Percentiles rank a stretch among this genome's conserved stretches.
These are phyloP conservation scores for Drosophila parabipectinata DNA, from an alignment of 1,140 invertebrate genomes.

Conservation along the genomic window DNA sequence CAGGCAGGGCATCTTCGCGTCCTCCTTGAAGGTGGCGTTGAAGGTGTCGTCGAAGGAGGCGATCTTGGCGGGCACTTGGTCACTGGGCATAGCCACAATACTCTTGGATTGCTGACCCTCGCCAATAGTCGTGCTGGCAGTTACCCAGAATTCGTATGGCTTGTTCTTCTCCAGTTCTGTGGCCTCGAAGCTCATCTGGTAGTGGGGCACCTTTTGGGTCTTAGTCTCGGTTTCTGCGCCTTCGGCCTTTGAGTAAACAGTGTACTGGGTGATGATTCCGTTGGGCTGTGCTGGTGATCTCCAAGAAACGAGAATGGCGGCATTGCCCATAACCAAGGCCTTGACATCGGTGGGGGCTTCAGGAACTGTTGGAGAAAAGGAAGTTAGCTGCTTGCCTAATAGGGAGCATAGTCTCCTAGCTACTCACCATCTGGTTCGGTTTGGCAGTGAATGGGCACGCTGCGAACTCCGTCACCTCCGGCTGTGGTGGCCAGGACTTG, in stretches of 20 bases:
- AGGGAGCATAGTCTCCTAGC: not conserved
- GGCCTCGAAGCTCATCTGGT: conserved; percentile 92
- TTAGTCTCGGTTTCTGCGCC: conserved; percentile 88
- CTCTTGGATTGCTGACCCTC: conserved; percentile 95
- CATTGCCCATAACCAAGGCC: conserved; percentile 94
- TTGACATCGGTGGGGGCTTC: conserved; percentile 96
- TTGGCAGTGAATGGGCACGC: conserved; percentile 95
- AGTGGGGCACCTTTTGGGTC: conserved; percentile 87
- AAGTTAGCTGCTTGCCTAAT: not conserved
- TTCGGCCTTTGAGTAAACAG: conserved; percentile 94
- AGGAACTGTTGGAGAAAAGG: conserved; percentile 88
- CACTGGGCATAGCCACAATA: conserved; percentile 92
- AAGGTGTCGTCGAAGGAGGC: conserved; percentile 96
- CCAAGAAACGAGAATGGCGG: conserved; percentile 97
- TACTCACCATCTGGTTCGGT: conserved; percentile 96
- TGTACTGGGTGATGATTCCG: conserved; percentile 96
- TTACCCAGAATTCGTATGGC: conserved; percentile 97
- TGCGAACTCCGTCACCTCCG: conserved; percentile 97
- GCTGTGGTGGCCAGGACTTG: conserved; percentile 97
- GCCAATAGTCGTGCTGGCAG: conserved; percentile 95
- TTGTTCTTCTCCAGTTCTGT: conserved; percentile 91
- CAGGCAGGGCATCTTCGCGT: conserved; percentile 94
- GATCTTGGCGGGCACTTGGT: conserved; percentile 95
- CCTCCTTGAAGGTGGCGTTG: conserved; percentile 95
- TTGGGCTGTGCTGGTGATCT: conserved; percentile 95